Percentiles rank a stretch among this genome's conserved stretches.
Evolutionary conservation across 2,888 invertebrate genomes (phyloP).

Genomic region (Phytoseiulus persimilis): DNA sequence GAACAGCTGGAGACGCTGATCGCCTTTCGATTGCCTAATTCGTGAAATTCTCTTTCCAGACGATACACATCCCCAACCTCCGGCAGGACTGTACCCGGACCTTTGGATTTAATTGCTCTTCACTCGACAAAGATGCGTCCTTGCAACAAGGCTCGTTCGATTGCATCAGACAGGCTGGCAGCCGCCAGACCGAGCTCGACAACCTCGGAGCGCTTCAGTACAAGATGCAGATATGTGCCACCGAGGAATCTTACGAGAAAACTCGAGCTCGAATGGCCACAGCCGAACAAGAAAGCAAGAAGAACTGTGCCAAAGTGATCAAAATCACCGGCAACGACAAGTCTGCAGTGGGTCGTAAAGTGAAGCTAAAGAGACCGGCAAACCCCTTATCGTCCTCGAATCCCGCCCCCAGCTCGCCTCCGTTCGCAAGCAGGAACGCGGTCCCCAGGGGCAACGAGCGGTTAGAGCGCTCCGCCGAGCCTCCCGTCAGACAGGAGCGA

Average conservation of each 20-base stretch:
- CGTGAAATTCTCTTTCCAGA: neutral
- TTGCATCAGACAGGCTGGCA: constrained; percentile 63
- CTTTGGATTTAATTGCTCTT: constrained; percentile 23
- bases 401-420: constrained; percentile 41
- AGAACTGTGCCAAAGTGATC: constrained; percentile 87
- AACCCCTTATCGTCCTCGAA: constrained; percentile 46
- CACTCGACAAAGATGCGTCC: constrained; percentile 36
- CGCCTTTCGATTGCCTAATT: neutral
- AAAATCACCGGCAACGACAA: constrained; percentile 75
- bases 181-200: constrained; percentile 12
- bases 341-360: constrained; percentile 65
- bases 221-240: constrained; percentile 85
- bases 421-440: neutral
- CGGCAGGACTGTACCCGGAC: constrained; percentile 33
- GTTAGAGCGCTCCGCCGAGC: constrained; percentile 1
- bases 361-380: constrained; percentile 60
- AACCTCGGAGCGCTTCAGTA: constrained; percentile 70
- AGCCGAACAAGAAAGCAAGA: constrained; percentile 82
- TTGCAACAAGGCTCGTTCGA: constrained; percentile 74
- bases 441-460: constrained; percentile 9
- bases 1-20: no score
- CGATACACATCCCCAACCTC: constrained; percentile 36
- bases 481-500: constrained; percentile 30
- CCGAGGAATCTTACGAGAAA: constrained; percentile 87
- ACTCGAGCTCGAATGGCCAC: constrained; percentile 81